Evolutionary conservation across 2,888 invertebrate genomes (phyloP).

Genomic region (Muscina levida): DNA sequence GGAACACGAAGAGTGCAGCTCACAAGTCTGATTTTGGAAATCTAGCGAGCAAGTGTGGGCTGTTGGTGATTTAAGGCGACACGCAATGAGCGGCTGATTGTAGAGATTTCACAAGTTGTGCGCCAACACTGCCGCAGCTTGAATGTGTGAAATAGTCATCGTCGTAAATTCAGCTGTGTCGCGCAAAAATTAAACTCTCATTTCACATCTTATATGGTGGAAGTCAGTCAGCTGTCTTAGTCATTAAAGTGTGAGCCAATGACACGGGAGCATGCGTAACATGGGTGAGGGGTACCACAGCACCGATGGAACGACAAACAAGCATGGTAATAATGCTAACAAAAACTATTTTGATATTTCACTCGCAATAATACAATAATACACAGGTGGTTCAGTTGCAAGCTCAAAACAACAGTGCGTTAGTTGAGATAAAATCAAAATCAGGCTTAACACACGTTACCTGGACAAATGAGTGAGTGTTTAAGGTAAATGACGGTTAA

Average conservation of each 20-base stretch:
- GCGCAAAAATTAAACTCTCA: no score
- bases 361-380: no score
- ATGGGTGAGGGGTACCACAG: no score
- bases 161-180: neutral
- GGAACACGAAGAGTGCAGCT: conserved; percentile 4
- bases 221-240: no score
- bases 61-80: conserved; percentile 40
- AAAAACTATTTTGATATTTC: conserved; percentile 25
- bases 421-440: no score
- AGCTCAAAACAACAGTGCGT: no score
- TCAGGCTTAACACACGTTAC: conserved; percentile 19
- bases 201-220: no score
- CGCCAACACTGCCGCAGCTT: neutral
- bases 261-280: no score
- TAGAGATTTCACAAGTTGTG: no score
- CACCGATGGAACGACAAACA: neutral
- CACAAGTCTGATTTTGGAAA: conserved; percentile 21
- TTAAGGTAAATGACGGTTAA: conserved; percentile 14
- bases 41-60: conserved; percentile 39
- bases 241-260: no score
- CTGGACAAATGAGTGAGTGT: conserved; percentile 4
- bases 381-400: no score
- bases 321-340: neutral
- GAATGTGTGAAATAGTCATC: conserved; percentile 19
- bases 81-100: conserved; percentile 18